Base-by-base conservation (phyloP, 2,888 invertebrate genomes). In the Crepidodera aurea region DNA sequence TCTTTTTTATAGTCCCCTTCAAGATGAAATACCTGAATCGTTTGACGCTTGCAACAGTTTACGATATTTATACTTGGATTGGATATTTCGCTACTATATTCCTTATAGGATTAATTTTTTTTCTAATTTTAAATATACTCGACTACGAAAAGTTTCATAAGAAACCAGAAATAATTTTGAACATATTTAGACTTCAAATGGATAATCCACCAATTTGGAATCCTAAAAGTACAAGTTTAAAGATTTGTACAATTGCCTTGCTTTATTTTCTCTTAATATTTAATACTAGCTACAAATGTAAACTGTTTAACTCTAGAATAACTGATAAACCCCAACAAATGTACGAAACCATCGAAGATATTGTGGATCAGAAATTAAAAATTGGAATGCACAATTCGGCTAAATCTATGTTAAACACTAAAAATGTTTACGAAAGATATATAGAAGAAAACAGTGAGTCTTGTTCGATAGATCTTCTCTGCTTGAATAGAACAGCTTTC, bases 401-500 rank as follows among this genome's bases (percentile, higher is more conserved):
- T 15, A 15, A n/a, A 32, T 10, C 12, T 8, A 25, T 12, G 4
- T 8, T 56, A 10, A 34, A 8, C 4, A 34, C 55, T 1, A 10
- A 22, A 10, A 46, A 56, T 12, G 18, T 22, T 7, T 56, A 34
- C 5, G 55, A 44, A 16, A 56, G 22, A 12, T 46, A 46, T 12
- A 34, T 56, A 13, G 55, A 19, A 2, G 5, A 46, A 10, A 18
- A 46, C 25, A 8, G 16, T 3, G 15, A 5, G 3, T 1, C 0
- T 10, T 56, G 55, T 46, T 1, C 1, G 1, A 22, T 46, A 0
- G 32, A 29, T 18, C 29, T 25, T 1, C 5, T 10, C n/a, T 56
- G 55, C 12, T 12, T 56, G 2, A 46, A 56, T 13, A 44, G 22
- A 46, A 56, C 55, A n/a, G 55, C 55, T 1, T 56, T 34, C n/a